A percentile compares a stretch with the other conserved stretches of the same genome.
Evolutionary conservation across 2,797 vertebrate genomes (phyloP).

Genomic region (Melanotaenia trifasciata): DNA sequence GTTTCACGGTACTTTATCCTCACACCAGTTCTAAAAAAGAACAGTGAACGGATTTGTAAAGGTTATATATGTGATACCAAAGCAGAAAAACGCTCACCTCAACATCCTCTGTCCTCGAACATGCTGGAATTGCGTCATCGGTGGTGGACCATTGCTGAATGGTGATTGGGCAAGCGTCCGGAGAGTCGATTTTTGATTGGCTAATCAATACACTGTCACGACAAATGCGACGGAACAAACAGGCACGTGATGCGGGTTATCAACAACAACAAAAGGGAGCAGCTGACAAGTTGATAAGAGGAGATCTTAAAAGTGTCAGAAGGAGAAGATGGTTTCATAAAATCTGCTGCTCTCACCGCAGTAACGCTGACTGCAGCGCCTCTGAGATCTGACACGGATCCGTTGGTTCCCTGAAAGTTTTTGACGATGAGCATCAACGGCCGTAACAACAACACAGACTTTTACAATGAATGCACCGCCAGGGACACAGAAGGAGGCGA

Average conservation of each 20-base stretch:
- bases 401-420: neutral
- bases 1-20: neutral
- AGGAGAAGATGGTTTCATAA: slow-evolving; percentile 22
- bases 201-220: rapidly evolving
- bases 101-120: slow-evolving; percentile 68
- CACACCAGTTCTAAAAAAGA: neutral
- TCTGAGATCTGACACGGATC: neutral
- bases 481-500: slow-evolving; percentile 37
- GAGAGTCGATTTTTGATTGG: slow-evolving; percentile 46
- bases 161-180: slow-evolving; percentile 64
- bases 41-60: neutral
- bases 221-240: slow-evolving; percentile 43
- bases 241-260: slow-evolving; percentile 25
- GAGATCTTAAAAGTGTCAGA: slow-evolving; percentile 9
- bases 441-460: neutral
- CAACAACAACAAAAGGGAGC: slow-evolving; percentile 42
- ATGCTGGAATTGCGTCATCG: slow-evolving; percentile 66
- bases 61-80: neutral
- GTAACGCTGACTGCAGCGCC: neutral
- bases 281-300: slow-evolving; percentile 27
- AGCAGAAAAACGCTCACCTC: slow-evolving; percentile 66
- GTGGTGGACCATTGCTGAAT: slow-evolving; percentile 23
- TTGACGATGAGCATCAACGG: slow-evolving; percentile 62
- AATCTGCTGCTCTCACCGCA: neutral
- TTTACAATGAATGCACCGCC: neutral